Base-by-base conservation (phyloP, 37 sponge, comb jelly and placozoan species). In the Tethya wilhelma region DNA sequence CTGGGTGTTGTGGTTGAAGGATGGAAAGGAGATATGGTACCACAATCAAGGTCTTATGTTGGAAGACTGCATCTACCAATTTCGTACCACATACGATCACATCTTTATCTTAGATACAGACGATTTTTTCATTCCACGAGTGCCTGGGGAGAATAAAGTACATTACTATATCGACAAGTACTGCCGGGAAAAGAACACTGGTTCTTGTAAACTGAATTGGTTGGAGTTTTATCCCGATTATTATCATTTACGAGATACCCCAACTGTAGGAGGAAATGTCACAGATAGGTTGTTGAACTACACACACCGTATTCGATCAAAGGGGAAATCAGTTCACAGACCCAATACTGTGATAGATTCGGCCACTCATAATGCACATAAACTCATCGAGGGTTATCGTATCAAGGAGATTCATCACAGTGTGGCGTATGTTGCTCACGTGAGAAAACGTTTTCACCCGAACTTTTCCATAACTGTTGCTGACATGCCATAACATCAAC, bases 111-210 rank as follows among this genome's bases (percentile, higher is more conserved):
- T 63, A 0, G 82, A 82, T 66, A 71, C 73, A 37, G 82, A 82
- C 44, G 82, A 82, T 55, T 82, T 82, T 66, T 82, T 82, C 55
- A 36, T 44, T 33, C 82, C 82, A 30, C 30, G 64, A 55, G 66
- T 71, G 12, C 82, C 82, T 9, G 73, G 55, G 2, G 73, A 75
- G 25, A 17, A 2, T 3, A 75, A 57, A 20, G 59, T 56, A 4
- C 62, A 56, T 29, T 79, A 79, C 38, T 79, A 79, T 23, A 66
- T 79, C 37, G 46, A 67, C 56, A 66, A 53, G 33, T 42, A 23
- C 32, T 79, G 79, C 23, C 43, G 38, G 36, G 41, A 19, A n/a
- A 49, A 72, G 2, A 59, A 57, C 22, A 57, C 1, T 17, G 81
- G 81, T 30, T 44, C 60, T 19, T 80, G 81, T 38, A 58, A 40